These are phyloP conservation scores for Bombus impatiens DNA, from an alignment of 1,140 invertebrate species.

Conservation along the genomic window DNA sequence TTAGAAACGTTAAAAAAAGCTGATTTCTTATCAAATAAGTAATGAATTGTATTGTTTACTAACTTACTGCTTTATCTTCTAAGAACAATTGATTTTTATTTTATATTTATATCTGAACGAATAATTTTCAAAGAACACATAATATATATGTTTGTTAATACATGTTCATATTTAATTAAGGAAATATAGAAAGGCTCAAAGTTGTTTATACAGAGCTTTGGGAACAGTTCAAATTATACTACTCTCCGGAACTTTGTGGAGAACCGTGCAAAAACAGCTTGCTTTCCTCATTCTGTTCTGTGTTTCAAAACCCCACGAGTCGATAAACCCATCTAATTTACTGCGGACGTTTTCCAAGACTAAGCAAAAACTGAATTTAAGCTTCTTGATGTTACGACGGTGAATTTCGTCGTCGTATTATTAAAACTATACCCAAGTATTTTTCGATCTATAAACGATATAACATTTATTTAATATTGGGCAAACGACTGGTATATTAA, in stretches of 20 bases:
- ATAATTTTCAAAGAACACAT: neutral
- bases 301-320: constrained; percentile 18
- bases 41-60: neutral
- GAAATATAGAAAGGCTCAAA: constrained; percentile 15
- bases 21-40: neutral
- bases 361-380: constrained; percentile 44
- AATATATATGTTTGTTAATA: neutral
- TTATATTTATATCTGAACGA: neutral
- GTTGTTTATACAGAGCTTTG: constrained; percentile 5
- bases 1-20: neutral
- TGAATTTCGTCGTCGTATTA: constrained; percentile 1
- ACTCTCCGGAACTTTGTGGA: constrained; percentile 44
- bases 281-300: constrained; percentile 38
- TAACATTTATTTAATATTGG: neutral
- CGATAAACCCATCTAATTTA: constrained; percentile 56
- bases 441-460: neutral
- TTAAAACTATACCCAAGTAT: neutral
- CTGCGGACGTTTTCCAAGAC: neutral
- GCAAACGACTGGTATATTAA: neutral
- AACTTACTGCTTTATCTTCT: too few relatives aligned
- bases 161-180: constrained; percentile 4
- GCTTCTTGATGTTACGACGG: constrained; percentile 24
- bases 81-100: neutral
- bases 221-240: constrained; percentile 25
- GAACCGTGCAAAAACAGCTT: constrained; percentile 62